Percentiles rank a stretch among this genome's conserved stretches.
Evolutionary conservation across 2,797 vertebrate genomes (phyloP).

Genomic region (Anableps anableps): DNA sequence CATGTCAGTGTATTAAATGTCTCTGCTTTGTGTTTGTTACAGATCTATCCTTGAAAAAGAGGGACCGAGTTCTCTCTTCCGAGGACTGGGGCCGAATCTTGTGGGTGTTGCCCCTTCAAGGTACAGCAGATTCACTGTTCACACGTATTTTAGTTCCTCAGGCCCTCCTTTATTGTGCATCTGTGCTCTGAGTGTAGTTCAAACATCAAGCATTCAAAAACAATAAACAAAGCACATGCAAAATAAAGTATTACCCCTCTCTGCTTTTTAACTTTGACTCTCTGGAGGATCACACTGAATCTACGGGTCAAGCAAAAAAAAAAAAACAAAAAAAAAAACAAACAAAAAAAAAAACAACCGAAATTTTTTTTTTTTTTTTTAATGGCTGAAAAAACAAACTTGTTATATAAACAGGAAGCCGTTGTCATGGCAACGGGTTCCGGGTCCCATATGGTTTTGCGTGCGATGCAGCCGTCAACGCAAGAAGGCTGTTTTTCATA

Average conservation of each 20-base stretch:
- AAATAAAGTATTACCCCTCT: neutral
- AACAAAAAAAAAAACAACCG: no score
- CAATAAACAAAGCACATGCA: neutral
- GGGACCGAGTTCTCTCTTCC: constrained; percentile 95
- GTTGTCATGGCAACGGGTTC: constrained; percentile 26
- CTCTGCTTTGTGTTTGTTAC: constrained; percentile 52
- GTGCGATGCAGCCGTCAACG: constrained; percentile 9
- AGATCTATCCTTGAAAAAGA: constrained; percentile 99
- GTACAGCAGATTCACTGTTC: constrained; percentile 75
- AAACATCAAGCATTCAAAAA: constrained; percentile 10
- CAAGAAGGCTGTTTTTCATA: neutral
- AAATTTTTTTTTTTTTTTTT: constrained; percentile 15
- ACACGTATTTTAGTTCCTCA: neutral
- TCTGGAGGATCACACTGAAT: neutral
- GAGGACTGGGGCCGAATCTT: constrained; percentile 96
- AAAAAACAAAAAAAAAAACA: constrained; percentile 13
- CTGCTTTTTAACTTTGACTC: neutral
- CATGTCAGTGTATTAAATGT: neutral
- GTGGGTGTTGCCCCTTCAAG: constrained; percentile 98
- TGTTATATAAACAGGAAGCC: constrained; percentile 45
- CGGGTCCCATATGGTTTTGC: neutral
- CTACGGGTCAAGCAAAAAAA: neutral
- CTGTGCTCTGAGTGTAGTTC: neutral
- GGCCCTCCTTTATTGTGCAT: neutral
- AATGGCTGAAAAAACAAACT: neutral